Evolutionary conservation across 2,888 invertebrate genomes (phyloP).

Genomic region (Rhagonycha fulva): DNA sequence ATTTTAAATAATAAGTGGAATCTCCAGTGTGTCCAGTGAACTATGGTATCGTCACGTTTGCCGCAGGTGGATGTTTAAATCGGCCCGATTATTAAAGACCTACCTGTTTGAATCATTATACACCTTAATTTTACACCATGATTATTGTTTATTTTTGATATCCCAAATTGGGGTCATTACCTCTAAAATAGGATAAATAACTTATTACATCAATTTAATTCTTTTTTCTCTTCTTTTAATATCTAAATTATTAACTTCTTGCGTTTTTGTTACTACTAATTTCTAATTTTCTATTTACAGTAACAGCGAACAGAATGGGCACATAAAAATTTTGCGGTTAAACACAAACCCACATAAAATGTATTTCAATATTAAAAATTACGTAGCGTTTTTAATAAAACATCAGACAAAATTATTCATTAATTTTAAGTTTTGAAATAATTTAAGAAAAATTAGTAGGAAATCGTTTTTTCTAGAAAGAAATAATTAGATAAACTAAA

Average conservation of each 20-base stretch:
- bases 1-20: slow-evolving; percentile 32
- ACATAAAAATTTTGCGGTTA: slow-evolving; percentile 1
- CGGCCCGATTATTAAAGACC: slow-evolving; percentile 32
- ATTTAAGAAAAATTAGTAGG: not conserved
- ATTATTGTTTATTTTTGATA: slow-evolving; percentile 31
- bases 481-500: too few species aligned
- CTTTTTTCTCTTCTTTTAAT: slow-evolving; percentile 15
- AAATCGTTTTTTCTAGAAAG: not conserved
- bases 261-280: not conserved
- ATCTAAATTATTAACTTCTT: slow-evolving; percentile 22
- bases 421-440: not conserved
- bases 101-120: slow-evolving; percentile 30
- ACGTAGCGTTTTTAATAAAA: not conserved
- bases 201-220: slow-evolving; percentile 20
- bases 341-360: slow-evolving; percentile 2
- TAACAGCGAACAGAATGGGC: not conserved
- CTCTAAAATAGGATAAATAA: slow-evolving; percentile 16
- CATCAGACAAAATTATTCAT: not conserved
- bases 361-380: not conserved
- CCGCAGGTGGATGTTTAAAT: slow-evolving; percentile 43
- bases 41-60: slow-evolving; percentile 49
- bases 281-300: not conserved
- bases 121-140: slow-evolving; percentile 24
- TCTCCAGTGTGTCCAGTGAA: slow-evolving; percentile 44
- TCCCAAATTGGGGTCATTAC: slow-evolving; percentile 15